Conservation (phyloP, 1,140 invertebrate genomes). For the Atta colombica region DNA sequence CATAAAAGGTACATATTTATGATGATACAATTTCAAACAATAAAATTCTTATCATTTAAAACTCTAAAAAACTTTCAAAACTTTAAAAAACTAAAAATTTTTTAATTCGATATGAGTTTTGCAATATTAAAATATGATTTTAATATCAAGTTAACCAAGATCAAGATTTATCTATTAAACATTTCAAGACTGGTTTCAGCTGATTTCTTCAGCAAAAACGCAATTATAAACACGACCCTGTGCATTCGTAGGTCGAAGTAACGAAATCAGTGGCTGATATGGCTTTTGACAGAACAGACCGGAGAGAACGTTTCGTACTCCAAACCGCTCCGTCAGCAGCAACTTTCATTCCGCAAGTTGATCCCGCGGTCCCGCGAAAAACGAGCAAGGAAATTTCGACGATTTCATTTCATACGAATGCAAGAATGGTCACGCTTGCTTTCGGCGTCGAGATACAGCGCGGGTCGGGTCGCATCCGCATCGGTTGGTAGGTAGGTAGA, state of each 20-base stretch:
- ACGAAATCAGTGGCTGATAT: conserved; percentile 15
- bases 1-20: too few species aligned
- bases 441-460: conserved; percentile 73
- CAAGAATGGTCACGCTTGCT: conserved; percentile 69
- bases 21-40: too few species aligned
- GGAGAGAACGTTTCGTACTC: not conserved
- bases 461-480: conserved; percentile 75
- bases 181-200: too few species aligned
- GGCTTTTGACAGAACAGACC: conserved; percentile 24
- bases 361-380: conserved; percentile 44
- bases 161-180: too few species aligned
- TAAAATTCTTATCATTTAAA: too few species aligned
- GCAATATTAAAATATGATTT: too few species aligned
- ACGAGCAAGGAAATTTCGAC: conserved; percentile 64
- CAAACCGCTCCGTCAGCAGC: conserved; percentile 43
- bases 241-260: conserved; percentile 13
- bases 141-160: too few species aligned
- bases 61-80: too few species aligned
- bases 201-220: too few species aligned
- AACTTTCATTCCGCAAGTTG: conserved; percentile 36
- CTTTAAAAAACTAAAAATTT: too few species aligned
- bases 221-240: not conserved
- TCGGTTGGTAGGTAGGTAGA: conserved; percentile 69
- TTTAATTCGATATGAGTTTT: too few species aligned
- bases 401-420: conserved; percentile 71